These are phyloP conservation scores for Malacoctenus gilli DNA, from an alignment of 2,797 vertebrate species.

Conservation along the genomic window DNA sequence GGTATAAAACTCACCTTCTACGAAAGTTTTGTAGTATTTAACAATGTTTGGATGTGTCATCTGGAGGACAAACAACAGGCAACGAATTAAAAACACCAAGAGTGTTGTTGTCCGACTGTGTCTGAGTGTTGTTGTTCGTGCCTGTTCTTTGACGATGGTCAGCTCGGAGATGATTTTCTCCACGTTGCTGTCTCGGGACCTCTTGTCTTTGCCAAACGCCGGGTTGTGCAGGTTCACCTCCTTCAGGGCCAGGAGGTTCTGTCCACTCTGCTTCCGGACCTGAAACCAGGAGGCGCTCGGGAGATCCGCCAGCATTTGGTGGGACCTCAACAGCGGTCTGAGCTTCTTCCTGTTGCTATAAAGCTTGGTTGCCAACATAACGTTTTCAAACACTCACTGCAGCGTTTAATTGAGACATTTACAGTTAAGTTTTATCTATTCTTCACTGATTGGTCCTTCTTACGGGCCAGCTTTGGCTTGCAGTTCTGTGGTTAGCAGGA, in stretches of 20 bases:
- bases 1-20: slow-evolving; percentile 87
- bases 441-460: no score
- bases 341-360: no score
- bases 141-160: slow-evolving; percentile 91
- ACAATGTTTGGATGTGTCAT: slow-evolving; percentile 92
- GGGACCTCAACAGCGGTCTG: no score
- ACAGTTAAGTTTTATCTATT: no score
- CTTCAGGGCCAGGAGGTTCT: slow-evolving; percentile 90
- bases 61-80: slow-evolving; percentile 71
- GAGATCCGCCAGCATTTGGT: no score
- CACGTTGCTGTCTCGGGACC: slow-evolving; percentile 86
- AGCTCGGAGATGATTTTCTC: slow-evolving; percentile 91
- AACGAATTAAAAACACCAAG: background rate
- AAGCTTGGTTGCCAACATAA: no score
- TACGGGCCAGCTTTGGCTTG: no score
- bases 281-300: slow-evolving; percentile 54
- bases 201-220: slow-evolving; percentile 92
- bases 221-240: slow-evolving; percentile 91
- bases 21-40: slow-evolving; percentile 91
- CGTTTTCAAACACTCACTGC: no score
- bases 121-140: slow-evolving; percentile 29
- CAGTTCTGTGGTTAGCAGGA: no score
- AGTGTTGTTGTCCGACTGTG: background rate
- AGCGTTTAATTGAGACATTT: no score
- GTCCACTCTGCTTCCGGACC: slow-evolving; percentile 88